Percentiles rank a stretch among this genome's conserved stretches.
Evolutionary conservation across 2,113 vertebrate genomes (phyloP).

Genomic region (Trematomus loennbergii): DNA sequence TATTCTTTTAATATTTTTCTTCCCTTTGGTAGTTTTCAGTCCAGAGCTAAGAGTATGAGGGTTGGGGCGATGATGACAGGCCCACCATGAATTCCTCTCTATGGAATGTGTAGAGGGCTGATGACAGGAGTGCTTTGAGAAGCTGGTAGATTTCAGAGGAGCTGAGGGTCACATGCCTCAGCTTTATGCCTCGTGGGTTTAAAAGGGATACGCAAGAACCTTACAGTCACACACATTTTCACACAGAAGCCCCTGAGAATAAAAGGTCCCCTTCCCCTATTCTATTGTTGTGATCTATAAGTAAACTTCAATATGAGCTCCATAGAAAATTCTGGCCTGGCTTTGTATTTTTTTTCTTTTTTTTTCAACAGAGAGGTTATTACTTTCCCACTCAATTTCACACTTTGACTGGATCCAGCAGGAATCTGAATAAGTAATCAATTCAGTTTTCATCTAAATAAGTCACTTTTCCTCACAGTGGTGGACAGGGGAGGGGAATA

Average conservation of each 20-base stretch:
- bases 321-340: neutral
- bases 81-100: conserved; percentile 34
- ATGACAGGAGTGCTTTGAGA: conserved; percentile 26
- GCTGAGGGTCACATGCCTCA: conserved; percentile 37
- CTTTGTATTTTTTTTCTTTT: neutral
- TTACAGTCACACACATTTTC: neutral
- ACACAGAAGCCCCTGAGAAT: neutral
- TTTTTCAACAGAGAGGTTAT: conserved; percentile 26
- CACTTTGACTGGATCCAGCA: conserved; percentile 35
- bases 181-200: conserved; percentile 28
- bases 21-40: conserved; percentile 4
- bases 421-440: conserved; percentile 15
- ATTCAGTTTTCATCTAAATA: conserved; percentile 20
- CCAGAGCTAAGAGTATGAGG: neutral
- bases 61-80: conserved; percentile 1
- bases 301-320: conserved; percentile 15
- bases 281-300: conserved; percentile 11
- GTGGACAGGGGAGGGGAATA: conserved; percentile 10
- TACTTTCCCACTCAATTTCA: conserved; percentile 60
- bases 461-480: conserved; percentile 27
- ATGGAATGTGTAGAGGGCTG: conserved; percentile 27
- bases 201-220: neutral
- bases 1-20: neutral
- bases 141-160: conserved; percentile 38
- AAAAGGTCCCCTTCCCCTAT: neutral